These are phyloP conservation scores for Neoseiulus cucumeris DNA, from an alignment of 1,140 invertebrate genomes.

Conservation along the genomic window DNA sequence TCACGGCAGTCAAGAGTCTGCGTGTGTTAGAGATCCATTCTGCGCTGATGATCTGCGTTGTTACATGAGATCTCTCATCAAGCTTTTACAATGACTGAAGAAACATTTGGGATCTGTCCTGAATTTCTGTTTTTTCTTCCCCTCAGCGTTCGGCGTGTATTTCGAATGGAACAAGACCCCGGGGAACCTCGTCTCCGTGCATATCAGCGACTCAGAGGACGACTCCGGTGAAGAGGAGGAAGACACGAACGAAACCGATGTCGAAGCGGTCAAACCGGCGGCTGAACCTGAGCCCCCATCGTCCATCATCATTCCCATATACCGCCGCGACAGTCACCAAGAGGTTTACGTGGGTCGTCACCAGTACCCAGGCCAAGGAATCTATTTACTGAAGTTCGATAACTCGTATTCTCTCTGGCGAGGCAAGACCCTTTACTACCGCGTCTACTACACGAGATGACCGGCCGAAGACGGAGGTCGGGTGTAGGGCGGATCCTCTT, in stretches of 20 bases:
- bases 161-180: slow-evolving; percentile 88
- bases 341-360: slow-evolving; percentile 96
- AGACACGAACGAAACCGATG: background rate
- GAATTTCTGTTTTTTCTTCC: background rate
- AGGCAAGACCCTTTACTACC: slow-evolving; percentile 94
- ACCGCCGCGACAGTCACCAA: slow-evolving; percentile 80
- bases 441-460: slow-evolving; percentile 72
- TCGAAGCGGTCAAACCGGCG: background rate
- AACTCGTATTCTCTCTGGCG: slow-evolving; percentile 98
- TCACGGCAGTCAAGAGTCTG: no score
- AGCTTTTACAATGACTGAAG: no score
- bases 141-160: slow-evolving; percentile 61
- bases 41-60: no score
- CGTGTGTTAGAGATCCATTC: no score
- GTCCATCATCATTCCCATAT: slow-evolving; percentile 71
- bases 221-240: slow-evolving; percentile 54
- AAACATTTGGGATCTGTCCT: no score
- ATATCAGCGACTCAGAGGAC: slow-evolving; percentile 74
- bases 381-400: slow-evolving; percentile 97
- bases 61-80: no score
- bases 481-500: no score
- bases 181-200: slow-evolving; percentile 58
- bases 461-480: background rate
- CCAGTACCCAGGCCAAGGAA: slow-evolving; percentile 82
- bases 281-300: slow-evolving; percentile 34